Evolutionary conservation across 2,113 vertebrate genomes (phyloP).

Genomic region (Xiphias gladius): DNA sequence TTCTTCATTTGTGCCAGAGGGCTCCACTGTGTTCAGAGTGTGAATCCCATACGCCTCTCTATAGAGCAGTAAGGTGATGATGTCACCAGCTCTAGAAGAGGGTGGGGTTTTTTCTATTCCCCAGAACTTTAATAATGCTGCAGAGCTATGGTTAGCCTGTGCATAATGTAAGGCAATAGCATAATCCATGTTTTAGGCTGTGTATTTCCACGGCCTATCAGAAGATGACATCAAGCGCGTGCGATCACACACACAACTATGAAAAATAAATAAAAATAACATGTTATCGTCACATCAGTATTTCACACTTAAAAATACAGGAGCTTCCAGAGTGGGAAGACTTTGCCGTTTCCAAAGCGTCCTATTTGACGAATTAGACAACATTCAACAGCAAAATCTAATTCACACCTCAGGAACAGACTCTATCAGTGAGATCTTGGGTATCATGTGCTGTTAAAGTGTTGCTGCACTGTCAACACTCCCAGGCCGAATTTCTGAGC

Average conservation of each 20-base stretch:
- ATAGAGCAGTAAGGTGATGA: too few relatives aligned
- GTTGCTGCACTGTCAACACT: slow-evolving; percentile 13
- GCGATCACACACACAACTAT: slow-evolving; percentile 11
- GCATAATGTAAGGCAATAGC: background rate
- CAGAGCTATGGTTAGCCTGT: too few relatives aligned
- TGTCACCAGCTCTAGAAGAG: too few relatives aligned
- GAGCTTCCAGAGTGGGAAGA: background rate
- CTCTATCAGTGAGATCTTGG: too few relatives aligned
- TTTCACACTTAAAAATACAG: background rate
- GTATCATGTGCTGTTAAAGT: too few relatives aligned
- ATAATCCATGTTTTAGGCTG: too few relatives aligned
- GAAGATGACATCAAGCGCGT: background rate
- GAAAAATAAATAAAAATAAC: slow-evolving; percentile 12
- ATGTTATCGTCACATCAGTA: slow-evolving; percentile 28
- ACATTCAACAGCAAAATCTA: slow-evolving; percentile 33
- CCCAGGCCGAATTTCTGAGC: background rate
- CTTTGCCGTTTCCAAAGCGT: slow-evolving; percentile 32
- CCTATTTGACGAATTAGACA: slow-evolving; percentile 30
- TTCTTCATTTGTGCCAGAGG: too few relatives aligned
- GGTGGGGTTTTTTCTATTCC: too few relatives aligned
- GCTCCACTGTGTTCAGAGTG: too few relatives aligned
- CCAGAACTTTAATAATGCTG: too few relatives aligned
- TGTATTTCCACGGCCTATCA: background rate
- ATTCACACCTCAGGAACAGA: slow-evolving; percentile 51
- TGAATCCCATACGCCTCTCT: too few relatives aligned